Evolutionary conservation across 2,797 vertebrate species (phyloP).

Genomic region (Poeciliopsis gracilis): DNA sequence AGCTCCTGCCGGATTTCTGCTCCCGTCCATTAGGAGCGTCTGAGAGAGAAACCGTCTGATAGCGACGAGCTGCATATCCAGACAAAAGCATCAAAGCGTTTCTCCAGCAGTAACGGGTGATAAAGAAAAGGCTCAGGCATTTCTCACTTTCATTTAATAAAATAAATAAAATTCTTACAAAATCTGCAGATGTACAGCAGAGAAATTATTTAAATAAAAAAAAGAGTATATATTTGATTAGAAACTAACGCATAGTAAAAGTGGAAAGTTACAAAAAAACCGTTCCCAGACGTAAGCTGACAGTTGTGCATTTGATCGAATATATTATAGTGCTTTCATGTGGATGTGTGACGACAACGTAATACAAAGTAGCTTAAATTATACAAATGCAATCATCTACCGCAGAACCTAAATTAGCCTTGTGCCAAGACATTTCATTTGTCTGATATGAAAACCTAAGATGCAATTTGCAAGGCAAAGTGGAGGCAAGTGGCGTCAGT

Average conservation of each 20-base stretch:
- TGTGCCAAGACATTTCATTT: constrained; percentile 30
- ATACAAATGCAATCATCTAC: constrained; percentile 13
- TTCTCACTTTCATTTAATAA: constrained; percentile 41
- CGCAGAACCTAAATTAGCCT: constrained; percentile 21
- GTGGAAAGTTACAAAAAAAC: constrained; percentile 13
- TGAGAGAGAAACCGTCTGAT: constrained; percentile 15
- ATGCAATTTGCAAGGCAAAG: constrained; percentile 34
- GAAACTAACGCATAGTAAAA: constrained; percentile 8
- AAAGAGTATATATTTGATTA: background rate
- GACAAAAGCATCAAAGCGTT: background rate
- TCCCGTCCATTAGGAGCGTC: constrained; percentile 35
- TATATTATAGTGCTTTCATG: constrained; percentile 23
- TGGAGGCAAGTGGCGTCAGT: background rate
- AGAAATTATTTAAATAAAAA: constrained; percentile 2
- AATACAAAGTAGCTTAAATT: constrained; percentile 17
- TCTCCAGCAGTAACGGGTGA: background rate
- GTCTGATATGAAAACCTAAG: constrained; percentile 38
- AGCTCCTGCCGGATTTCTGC: constrained; percentile 90
- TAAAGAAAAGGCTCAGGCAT: background rate
- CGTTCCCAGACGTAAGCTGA: constrained; percentile 14
- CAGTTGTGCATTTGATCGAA: constrained; percentile 21
- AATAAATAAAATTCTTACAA: constrained; percentile 38
- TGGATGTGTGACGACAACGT: constrained; percentile 5
- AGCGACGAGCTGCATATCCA: background rate
- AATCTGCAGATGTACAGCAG: constrained; percentile 5